Evolutionary conservation across 2,113 vertebrate species (phyloP).

Genomic region (Thunnus thynnus): DNA sequence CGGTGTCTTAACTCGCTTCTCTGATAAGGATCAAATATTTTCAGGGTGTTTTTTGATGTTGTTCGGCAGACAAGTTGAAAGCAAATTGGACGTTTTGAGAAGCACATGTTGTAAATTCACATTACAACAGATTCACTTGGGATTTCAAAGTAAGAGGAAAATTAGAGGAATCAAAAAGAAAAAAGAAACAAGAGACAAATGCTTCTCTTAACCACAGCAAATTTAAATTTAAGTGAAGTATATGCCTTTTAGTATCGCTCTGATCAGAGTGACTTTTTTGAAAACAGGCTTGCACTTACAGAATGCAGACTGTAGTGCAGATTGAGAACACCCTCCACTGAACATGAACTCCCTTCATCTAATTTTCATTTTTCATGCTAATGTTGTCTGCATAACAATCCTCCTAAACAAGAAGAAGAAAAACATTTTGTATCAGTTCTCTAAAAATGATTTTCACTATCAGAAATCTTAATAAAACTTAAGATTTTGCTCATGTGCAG

Average conservation of each 20-base stretch:
- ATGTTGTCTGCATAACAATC: conserved; percentile 10
- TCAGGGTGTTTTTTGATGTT: conserved; percentile 17
- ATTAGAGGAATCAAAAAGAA: conserved; percentile 36
- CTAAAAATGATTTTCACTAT: not conserved
- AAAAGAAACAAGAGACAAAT: not conserved
- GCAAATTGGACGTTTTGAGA: conserved; percentile 21
- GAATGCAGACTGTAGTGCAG: conserved; percentile 1
- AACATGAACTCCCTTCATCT: conserved; percentile 44
- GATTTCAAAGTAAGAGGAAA: conserved; percentile 41
- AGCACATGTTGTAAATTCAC: not conserved
- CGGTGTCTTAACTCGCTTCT: not conserved
- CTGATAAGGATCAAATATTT: conserved; percentile 15
- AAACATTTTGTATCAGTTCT: not conserved
- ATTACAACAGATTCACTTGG: not conserved
- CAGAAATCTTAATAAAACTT: conserved; percentile 31
- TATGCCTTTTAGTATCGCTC: conserved; percentile 1
- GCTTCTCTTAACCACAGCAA: conserved; percentile 13
- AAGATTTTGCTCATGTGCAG: conserved; percentile 16
- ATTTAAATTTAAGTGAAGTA: conserved; percentile 21
- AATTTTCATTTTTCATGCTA: conserved; percentile 40
- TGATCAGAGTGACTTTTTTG: conserved; percentile 37
- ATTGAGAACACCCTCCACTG: conserved; percentile 29
- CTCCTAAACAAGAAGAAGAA: not conserved
- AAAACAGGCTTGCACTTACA: conserved; percentile 23
- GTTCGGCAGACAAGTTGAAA: conserved; percentile 32